A percentile compares a stretch with the other conserved stretches of the same genome.
Conservation (phyloP, 1,140 invertebrate genomes). For the Drosophila baimaii region DNA sequence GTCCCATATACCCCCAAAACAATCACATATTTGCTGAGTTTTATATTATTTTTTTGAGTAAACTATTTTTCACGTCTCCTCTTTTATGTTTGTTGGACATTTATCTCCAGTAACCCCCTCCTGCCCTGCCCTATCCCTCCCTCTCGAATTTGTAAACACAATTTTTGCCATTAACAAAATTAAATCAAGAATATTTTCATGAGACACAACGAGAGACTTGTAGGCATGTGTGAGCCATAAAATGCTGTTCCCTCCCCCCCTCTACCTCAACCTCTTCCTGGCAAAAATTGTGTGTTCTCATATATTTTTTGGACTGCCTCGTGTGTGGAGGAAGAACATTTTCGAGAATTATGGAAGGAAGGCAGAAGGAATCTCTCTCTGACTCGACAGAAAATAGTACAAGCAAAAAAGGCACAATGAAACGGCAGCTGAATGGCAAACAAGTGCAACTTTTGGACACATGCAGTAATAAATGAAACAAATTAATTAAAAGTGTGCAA, state of each 20-base stretch:
- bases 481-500: conserved; percentile 78
- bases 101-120: conserved; percentile 25
- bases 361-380: conserved; percentile 16
- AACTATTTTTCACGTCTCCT: conserved; percentile 8
- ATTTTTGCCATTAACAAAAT: conserved; percentile 71
- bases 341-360: conserved; percentile 27
- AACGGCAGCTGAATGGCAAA: conserved; percentile 15
- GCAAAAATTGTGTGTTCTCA: conserved; percentile 20
- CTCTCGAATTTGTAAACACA: conserved; percentile 65
- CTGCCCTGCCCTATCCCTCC: not conserved
- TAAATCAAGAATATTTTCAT: conserved; percentile 55
- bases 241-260: conserved; percentile 13
- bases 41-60: not conserved
- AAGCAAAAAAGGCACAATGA: conserved; percentile 11
- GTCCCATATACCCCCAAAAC: not conserved
- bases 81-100: conserved; percentile 35
- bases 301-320: conserved; percentile 21
- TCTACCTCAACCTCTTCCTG: not conserved
- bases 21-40: not conserved
- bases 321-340: conserved; percentile 7
- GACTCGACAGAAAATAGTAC: conserved; percentile 26
- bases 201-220: conserved; percentile 11
- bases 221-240: conserved; percentile 51
- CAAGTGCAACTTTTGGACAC: conserved; percentile 47
- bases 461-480: conserved; percentile 63